Evolutionary conservation across 1,140 invertebrate genomes (phyloP).

Genomic region (Teleopsis dalmanni): DNA sequence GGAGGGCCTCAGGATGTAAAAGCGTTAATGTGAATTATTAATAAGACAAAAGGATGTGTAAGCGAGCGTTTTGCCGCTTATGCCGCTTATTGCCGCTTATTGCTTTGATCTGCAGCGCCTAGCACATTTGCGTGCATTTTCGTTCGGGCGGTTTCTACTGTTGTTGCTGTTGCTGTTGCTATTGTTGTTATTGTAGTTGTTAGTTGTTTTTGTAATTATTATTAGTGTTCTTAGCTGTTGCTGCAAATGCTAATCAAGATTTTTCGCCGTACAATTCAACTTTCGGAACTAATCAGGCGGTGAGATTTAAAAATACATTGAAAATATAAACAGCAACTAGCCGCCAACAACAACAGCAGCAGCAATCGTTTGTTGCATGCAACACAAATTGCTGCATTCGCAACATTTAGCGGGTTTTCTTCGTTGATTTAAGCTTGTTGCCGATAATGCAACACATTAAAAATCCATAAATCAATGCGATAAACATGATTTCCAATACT

Average conservation of each 20-base stretch:
- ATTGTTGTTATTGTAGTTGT: not conserved
- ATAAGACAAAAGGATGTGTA: slow-evolving; percentile 44
- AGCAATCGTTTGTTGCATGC: not conserved
- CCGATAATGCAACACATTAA: slow-evolving; percentile 45
- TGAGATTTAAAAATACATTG: slow-evolving; percentile 41
- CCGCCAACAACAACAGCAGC: no score
- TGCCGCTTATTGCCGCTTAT: not conserved
- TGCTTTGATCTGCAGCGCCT: not conserved
- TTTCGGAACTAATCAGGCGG: slow-evolving; percentile 41
- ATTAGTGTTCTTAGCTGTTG: slow-evolving; percentile 5
- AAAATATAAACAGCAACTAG: no score
- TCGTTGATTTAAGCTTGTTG: slow-evolving; percentile 39
- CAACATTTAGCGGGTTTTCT: slow-evolving; percentile 4
- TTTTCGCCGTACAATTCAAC: slow-evolving; percentile 1
- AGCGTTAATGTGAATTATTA: slow-evolving; percentile 45
- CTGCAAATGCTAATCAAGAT: slow-evolving; percentile 31
- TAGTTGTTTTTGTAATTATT: not conserved
- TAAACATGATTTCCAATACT: slow-evolving; percentile 45
- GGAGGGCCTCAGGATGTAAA: slow-evolving; percentile 30
- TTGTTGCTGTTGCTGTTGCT: not conserved
- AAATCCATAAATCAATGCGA: slow-evolving; percentile 46
- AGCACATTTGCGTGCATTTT: not conserved
- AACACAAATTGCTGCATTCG: not conserved
- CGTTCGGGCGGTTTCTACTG: not conserved
- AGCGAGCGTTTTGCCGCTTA: slow-evolving; percentile 25